A percentile compares a stretch with the other conserved stretches of the same genome.
These are phyloP conservation scores for Tetramorium alpestre DNA, from an alignment of 1,140 invertebrate genomes.

Conservation along the genomic window DNA sequence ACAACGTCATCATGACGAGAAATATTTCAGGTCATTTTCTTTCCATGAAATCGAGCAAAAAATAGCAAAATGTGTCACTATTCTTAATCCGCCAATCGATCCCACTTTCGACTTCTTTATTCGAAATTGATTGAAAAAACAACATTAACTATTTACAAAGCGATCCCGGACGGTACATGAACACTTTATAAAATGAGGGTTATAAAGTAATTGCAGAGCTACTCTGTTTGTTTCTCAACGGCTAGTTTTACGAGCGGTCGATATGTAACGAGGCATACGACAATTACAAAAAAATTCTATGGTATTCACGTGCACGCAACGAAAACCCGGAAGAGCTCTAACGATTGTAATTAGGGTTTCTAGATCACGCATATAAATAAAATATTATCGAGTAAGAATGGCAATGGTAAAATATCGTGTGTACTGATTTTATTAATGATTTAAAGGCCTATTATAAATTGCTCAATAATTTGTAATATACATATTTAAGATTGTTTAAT, in stretches of 20 bases:
- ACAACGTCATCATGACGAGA: neutral
- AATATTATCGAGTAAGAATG: neutral
- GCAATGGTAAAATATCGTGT: neutral
- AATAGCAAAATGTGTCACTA: neutral
- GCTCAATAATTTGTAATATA: neutral
- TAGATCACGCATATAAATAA: neutral
- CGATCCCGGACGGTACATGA: neutral
- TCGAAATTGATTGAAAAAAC: neutral
- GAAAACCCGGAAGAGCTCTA: neutral
- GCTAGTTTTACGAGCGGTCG: neutral
- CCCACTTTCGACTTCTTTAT: neutral
- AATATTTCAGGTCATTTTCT: neutral
- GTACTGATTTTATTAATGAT: neutral
- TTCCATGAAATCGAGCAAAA: neutral
- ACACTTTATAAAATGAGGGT: neutral
- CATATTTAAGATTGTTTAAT: neutral
- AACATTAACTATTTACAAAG: neutral
- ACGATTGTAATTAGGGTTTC: constrained; percentile 3
- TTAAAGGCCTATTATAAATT: neutral
- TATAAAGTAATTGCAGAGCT: constrained; percentile 4
- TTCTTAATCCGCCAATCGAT: constrained; percentile 7
- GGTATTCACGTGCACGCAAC: neutral
- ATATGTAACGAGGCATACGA: neutral
- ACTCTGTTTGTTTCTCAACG: neutral
- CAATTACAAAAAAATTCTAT: neutral